Base-by-base conservation (phyloP, 1,140 invertebrate genomes). In the Lasaia peninsularis region DNA sequence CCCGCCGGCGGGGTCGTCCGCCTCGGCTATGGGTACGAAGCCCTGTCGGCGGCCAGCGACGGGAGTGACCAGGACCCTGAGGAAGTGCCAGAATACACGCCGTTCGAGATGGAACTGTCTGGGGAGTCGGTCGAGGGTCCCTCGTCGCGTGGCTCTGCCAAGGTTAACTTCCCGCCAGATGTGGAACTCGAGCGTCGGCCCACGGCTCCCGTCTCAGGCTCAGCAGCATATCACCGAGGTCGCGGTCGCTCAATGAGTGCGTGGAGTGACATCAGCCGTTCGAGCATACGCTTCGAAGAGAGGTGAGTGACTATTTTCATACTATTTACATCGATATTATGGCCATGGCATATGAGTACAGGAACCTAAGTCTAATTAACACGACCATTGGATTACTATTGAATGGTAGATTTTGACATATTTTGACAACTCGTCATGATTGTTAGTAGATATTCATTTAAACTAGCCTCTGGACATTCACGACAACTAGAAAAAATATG, bases 201-300 rank as follows among this genome's bases (percentile, higher is more conserved):
- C 11, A 91, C 93, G 51, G 91, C 90, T 62, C 66, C 71, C 6
- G 61, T 69, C 77, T 87, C 91, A 24, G 90, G 92, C 60, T 90
- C 90, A 63, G 91, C 91, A 63, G 88, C 70, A 78, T 77, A 89
- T 85, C 69, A 82, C 80, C 81, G 64, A 69, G 91, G 65, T 80
- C 93, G 73, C 71, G 94, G 58, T 90, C 93, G 74, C 71, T 95
- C 94, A 60, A 94, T 96, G 94, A 95, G 94, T 71, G 94, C 94
- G 2, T 95, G 94, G 94, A 95, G 94, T 75, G 94, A 95, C 73
- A 92, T 95, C 73, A 95, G 94, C 64, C 91, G 94, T 44, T 95
- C 94, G 53, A 95, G 94, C 69, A 94, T 95, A 88, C 92, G 92
- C 69, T 91, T 95, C 67, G 95, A 96, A 71, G 95, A 96, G 84